Percentiles rank a stretch among this genome's conserved stretches.
phyloP scores from a whole-genome alignment of 2,888 invertebrate genomes.

The Campopleginae sp. region DNA sequence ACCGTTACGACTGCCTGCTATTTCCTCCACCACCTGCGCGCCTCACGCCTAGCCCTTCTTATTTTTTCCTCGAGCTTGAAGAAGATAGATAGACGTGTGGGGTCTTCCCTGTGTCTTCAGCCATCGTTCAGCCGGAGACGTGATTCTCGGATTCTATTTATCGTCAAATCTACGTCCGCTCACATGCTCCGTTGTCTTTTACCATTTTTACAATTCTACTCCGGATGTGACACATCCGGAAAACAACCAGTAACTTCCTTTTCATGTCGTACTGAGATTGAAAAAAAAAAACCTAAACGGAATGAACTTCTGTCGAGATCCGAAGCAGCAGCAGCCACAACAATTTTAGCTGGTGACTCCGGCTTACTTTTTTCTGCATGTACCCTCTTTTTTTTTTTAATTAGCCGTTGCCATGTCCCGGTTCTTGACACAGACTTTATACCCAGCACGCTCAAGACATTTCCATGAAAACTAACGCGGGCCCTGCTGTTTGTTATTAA shows the following conservation, averaged over 20 bases:
- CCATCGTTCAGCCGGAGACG: slow-evolving; percentile 29
- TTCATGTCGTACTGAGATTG: neutral
- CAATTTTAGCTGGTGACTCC: neutral
- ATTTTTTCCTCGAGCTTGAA: slow-evolving; percentile 15
- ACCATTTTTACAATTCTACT: slow-evolving; percentile 28
- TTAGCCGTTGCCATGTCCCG: neutral
- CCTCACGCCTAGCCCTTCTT: slow-evolving; percentile 9
- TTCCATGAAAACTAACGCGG: slow-evolving; percentile 36
- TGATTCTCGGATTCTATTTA: slow-evolving; percentile 42
- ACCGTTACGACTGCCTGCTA: slow-evolving; percentile 38
- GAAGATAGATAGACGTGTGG: slow-evolving; percentile 25
- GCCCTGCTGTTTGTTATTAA: slow-evolving; percentile 46
- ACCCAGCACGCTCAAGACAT: neutral
- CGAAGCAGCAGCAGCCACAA: neutral
- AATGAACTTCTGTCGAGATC: slow-evolving; percentile 3
- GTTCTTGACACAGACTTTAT: neutral
- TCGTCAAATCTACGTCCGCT: slow-evolving; percentile 55
- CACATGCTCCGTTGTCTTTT: slow-evolving; percentile 28
- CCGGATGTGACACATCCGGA: slow-evolving; percentile 37
- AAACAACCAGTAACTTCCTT: neutral
- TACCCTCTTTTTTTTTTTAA: neutral
- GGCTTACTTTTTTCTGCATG: neutral
- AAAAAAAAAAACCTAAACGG: slow-evolving; percentile 8
- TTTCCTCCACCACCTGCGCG: slow-evolving; percentile 51
- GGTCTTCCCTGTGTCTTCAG: slow-evolving; percentile 1